These are phyloP conservation scores for Octopus bimaculoides DNA, from an alignment of 1,140 invertebrate genomes.

Conservation along the genomic window DNA sequence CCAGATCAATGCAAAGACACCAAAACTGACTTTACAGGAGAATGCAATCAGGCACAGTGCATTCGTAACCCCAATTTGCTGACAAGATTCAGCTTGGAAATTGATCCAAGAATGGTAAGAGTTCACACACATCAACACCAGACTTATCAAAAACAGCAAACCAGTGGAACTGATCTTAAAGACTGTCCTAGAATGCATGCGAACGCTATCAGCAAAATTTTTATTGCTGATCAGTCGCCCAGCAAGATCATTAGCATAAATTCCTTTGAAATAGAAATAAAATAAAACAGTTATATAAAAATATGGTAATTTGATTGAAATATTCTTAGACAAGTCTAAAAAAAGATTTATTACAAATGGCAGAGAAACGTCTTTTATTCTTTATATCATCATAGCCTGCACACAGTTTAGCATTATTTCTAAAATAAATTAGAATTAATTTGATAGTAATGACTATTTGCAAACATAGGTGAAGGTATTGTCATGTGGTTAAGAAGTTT, in stretches of 20 bases:
- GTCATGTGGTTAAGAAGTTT: too few relatives aligned
- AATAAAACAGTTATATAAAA: too few relatives aligned
- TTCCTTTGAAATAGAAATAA: constrained; percentile 21
- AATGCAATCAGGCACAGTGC: constrained; percentile 53
- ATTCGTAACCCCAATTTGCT: constrained; percentile 38
- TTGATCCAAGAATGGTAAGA: constrained; percentile 33
- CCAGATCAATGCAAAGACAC: constrained; percentile 51
- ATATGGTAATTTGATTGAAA: too few relatives aligned
- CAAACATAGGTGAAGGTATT: too few relatives aligned
- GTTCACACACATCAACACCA: constrained; percentile 36
- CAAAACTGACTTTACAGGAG: constrained; percentile 47
- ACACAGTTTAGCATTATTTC: too few relatives aligned
- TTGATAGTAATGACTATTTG: too few relatives aligned
- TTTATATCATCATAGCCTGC: too few relatives aligned
- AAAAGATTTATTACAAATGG: too few relatives aligned
- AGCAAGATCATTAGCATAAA: constrained; percentile 51
- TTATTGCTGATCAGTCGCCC: constrained; percentile 49
- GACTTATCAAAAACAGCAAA: constrained; percentile 39
- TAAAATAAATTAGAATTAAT: too few relatives aligned
- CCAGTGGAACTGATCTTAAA: constrained; percentile 49
- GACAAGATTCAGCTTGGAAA: constrained; percentile 39
- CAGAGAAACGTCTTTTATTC: too few relatives aligned
- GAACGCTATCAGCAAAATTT: constrained; percentile 54
- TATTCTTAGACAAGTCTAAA: too few relatives aligned
- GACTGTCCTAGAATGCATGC: constrained; percentile 56